These are phyloP conservation scores for Orientallactaga bullata DNA, from an alignment of 2,113 vertebrate genomes.

Conservation along the genomic window DNA sequence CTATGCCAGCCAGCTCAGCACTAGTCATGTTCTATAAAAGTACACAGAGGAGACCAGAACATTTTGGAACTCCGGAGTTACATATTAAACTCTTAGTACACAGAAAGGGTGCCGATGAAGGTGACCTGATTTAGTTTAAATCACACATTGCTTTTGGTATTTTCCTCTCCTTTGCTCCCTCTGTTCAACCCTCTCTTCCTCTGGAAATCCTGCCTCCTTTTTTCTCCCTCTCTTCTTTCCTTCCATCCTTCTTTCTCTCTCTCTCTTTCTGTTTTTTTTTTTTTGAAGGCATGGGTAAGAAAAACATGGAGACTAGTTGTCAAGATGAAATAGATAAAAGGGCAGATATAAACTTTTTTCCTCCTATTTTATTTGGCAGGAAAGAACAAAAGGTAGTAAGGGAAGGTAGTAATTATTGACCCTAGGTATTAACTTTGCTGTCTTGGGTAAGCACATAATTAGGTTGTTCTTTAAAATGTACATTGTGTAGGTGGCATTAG, in stretches of 20 bases:
- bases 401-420: constrained; percentile 76
- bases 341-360: background rate
- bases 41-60: background rate
- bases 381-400: constrained; percentile 69
- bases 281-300: background rate
- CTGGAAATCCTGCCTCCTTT: too few relatives aligned
- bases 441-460: constrained; percentile 70
- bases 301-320: constrained; percentile 14
- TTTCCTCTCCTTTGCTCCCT: background rate
- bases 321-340: constrained; percentile 56
- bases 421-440: constrained; percentile 73
- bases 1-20: too few relatives aligned
- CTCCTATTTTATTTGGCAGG: constrained; percentile 64
- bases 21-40: background rate
- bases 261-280: background rate
- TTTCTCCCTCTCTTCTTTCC: too few relatives aligned
- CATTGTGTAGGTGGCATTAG: constrained; percentile 63
- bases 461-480: constrained; percentile 74
- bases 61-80: background rate
- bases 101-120: background rate
- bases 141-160: background rate
- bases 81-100: background rate
- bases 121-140: constrained; percentile 12
- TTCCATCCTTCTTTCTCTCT: too few relatives aligned
- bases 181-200: background rate